Conservation (phyloP, 1,140 invertebrate species). For the Trissolcus basalis region DNA sequence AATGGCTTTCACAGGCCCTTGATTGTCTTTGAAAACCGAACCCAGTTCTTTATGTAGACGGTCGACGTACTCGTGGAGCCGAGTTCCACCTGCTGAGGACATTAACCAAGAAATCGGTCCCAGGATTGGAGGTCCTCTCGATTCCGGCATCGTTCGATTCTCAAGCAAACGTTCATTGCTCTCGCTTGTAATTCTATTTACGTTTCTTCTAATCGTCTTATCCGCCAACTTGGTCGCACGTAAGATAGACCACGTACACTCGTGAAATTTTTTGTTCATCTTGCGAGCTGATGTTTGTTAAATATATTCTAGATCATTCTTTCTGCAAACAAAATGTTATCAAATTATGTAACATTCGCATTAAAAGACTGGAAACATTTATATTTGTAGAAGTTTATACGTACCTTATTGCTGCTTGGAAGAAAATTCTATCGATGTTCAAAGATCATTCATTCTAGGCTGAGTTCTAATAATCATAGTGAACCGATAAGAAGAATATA, state of each 20-base stretch:
- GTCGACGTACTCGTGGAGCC: slow-evolving; percentile 85
- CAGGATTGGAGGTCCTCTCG: slow-evolving; percentile 68
- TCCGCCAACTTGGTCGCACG: slow-evolving; percentile 20
- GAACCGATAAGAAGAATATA: too few species aligned
- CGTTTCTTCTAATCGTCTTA: slow-evolving; percentile 11
- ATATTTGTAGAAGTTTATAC: too few species aligned
- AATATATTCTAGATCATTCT: background rate
- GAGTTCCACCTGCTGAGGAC: slow-evolving; percentile 65
- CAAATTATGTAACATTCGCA: too few species aligned
- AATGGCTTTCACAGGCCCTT: slow-evolving; percentile 82
- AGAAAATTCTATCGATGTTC: too few species aligned
- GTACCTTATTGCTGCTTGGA: too few species aligned
- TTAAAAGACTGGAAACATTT: too few species aligned
- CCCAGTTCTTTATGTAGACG: slow-evolving; percentile 83
- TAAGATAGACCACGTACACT: slow-evolving; percentile 39
- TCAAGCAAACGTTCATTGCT: slow-evolving; percentile 4
- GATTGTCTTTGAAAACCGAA: slow-evolving; percentile 83
- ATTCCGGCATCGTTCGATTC: slow-evolving; percentile 63
- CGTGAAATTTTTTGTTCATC: slow-evolving; percentile 32
- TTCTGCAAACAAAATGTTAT: slow-evolving; percentile 1
- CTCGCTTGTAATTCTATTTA: slow-evolving; percentile 16
- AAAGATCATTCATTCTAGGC: too few species aligned
- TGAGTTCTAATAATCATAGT: too few species aligned
- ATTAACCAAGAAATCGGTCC: slow-evolving; percentile 70
- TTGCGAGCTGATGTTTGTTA: background rate